A percentile compares a stretch with the other conserved stretches of the same genome.
Conservation (phyloP, 23 tunicate genomes). For the Halocynthia roretzi region DNA sequence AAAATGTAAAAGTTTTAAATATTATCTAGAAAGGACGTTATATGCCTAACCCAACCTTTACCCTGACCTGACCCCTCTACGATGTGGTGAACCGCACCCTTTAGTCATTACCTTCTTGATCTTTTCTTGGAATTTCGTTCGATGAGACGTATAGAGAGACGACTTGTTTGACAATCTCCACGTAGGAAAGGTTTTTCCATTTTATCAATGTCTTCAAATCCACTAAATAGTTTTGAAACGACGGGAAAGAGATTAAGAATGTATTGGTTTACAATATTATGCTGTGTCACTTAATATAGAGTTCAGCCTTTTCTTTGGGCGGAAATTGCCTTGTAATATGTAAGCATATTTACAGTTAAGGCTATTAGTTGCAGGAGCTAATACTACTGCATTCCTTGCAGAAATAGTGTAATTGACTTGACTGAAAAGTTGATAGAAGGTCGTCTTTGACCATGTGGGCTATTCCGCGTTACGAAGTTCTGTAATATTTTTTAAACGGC, state of each 20-base stretch:
- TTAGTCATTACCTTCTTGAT: constrained; percentile 29
- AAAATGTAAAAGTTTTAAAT: background rate
- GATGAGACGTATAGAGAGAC: constrained; percentile 31
- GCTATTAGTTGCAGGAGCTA: no score
- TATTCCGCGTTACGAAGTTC: no score
- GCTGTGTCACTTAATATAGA: background rate
- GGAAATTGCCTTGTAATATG: no score
- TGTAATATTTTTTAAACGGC: no score
- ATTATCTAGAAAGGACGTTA: background rate
- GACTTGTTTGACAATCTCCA: constrained; percentile 49
- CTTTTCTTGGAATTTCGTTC: constrained; percentile 36
- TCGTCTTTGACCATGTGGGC: no score
- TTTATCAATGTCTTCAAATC: constrained; percentile 21
- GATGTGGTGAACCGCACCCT: background rate
- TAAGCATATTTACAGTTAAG: no score
- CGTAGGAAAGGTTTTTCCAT: constrained; percentile 62
- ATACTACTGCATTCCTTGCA: no score
- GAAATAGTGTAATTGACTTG: no score
- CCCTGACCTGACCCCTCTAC: background rate
- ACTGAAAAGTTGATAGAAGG: no score
- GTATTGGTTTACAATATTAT: background rate
- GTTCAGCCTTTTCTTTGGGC: no score
- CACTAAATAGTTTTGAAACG: background rate
- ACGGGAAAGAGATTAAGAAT: background rate
- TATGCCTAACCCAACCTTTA: background rate